These are phyloP conservation scores for Paramormyrops kingsleyae DNA, from an alignment of 2,113 vertebrate species.

Conservation along the genomic window DNA sequence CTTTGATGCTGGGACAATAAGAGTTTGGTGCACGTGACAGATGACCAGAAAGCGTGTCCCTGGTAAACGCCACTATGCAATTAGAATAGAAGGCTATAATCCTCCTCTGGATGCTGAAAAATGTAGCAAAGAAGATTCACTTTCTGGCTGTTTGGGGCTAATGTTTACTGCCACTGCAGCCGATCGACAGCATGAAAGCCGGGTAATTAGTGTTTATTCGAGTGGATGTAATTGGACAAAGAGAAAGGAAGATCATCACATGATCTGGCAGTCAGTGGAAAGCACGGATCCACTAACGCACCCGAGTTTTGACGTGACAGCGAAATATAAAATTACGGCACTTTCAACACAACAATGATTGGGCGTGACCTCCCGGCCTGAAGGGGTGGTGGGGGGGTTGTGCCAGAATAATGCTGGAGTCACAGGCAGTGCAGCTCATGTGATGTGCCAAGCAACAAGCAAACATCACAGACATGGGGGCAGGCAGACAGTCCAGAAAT, in stretches of 20 bases:
- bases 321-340: neutral
- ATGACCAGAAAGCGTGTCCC: neutral
- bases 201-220: slow-evolving; percentile 37
- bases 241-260: slow-evolving; percentile 43
- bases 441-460: neutral
- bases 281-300: neutral
- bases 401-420: neutral
- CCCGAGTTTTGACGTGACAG: neutral
- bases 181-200: slow-evolving; percentile 43
- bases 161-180: slow-evolving; percentile 51
- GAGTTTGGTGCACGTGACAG: neutral
- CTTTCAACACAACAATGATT: neutral
- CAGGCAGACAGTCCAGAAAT: neutral
- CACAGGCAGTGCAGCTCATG: neutral
- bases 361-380: neutral
- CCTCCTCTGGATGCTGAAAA: neutral
- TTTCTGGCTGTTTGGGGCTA: slow-evolving; percentile 42
- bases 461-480: neutral
- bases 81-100: neutral
- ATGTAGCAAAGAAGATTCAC: slow-evolving; percentile 19
- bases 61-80: neutral
- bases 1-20: slow-evolving; percentile 33
- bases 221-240: slow-evolving; percentile 46
- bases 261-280: slow-evolving; percentile 9
- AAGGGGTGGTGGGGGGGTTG: neutral